phyloP scores from a whole-genome alignment of 2,888 invertebrate species.

The Choristoneura rosaceana region DNA sequence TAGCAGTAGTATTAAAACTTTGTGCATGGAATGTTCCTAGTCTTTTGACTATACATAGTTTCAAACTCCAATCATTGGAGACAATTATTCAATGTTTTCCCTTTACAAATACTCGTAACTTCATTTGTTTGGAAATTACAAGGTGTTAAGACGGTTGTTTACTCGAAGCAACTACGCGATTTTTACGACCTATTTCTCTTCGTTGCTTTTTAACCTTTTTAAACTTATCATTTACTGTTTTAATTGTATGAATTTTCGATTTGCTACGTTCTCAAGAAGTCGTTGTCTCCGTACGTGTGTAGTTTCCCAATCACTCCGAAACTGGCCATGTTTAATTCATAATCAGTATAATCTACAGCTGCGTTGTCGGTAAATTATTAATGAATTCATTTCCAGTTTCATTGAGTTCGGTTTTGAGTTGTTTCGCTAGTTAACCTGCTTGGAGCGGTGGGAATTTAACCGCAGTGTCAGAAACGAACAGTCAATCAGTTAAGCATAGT shows the following conservation, averaged over 20 bases:
- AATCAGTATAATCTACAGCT: slow-evolving; percentile 46
- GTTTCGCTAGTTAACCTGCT: slow-evolving; percentile 11
- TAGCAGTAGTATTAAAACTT: too few species aligned
- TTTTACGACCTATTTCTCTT: too few species aligned
- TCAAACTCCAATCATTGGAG: too few species aligned
- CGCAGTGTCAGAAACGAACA: not conserved
- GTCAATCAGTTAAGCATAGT: not conserved
- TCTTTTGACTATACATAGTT: too few species aligned
- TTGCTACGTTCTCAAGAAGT: not conserved
- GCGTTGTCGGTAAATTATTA: slow-evolving; percentile 49
- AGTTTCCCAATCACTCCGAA: slow-evolving; percentile 29
- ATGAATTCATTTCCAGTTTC: slow-evolving; percentile 47
- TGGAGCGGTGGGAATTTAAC: not conserved
- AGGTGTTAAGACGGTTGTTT: too few species aligned
- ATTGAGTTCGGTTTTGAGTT: slow-evolving; percentile 8
- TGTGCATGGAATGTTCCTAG: too few species aligned
- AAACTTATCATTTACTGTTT: too few species aligned
- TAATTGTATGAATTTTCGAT: not conserved
- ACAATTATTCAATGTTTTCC: too few species aligned
- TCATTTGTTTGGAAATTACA: too few species aligned
- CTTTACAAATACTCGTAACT: too few species aligned
- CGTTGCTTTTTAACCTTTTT: too few species aligned
- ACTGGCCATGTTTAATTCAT: slow-evolving; percentile 49
- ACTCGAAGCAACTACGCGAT: too few species aligned
- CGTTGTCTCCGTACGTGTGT: not conserved